phyloP scores from a whole-genome alignment of 2,113 vertebrate species.

The Taurulus bubalis region DNA sequence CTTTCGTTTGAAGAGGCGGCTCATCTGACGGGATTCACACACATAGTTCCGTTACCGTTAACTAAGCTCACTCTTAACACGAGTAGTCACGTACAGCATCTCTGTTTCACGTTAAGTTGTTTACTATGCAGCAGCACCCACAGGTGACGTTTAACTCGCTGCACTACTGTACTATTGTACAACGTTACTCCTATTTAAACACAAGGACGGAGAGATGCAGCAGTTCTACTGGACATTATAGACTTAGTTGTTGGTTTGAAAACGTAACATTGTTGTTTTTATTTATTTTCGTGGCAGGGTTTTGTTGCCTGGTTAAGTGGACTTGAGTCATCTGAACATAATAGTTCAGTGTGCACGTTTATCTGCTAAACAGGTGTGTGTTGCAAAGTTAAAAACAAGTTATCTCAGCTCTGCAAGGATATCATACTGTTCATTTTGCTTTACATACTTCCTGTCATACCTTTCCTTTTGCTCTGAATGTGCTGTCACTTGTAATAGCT shows the following conservation, averaged over 20 bases:
- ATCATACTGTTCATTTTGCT: too few relatives aligned
- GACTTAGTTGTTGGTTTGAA: background rate
- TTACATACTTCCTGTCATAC: too few relatives aligned
- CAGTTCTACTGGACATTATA: background rate
- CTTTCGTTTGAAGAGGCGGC: background rate
- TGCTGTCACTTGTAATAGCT: background rate
- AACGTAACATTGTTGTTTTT: background rate
- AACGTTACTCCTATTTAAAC: background rate
- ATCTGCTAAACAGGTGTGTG: slow-evolving; percentile 23
- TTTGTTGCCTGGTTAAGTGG: background rate
- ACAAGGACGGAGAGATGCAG: too few relatives aligned
- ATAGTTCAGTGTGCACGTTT: background rate
- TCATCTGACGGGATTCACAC: background rate
- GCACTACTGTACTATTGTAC: too few relatives aligned
- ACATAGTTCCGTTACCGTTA: background rate
- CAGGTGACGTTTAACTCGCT: background rate
- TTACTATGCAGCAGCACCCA: background rate
- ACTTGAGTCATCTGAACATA: background rate
- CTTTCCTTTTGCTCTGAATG: background rate
- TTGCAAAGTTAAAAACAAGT: background rate
- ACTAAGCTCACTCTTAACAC: background rate
- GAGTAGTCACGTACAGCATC: background rate
- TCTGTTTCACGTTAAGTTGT: background rate
- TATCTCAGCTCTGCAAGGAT: too few relatives aligned
- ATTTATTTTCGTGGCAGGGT: slow-evolving; percentile 12